A percentile compares a stretch with the other conserved stretches of the same genome.
These are phyloP conservation scores for Solenopsis invicta DNA, from an alignment of 1,140 invertebrate genomes.

Conservation along the genomic window DNA sequence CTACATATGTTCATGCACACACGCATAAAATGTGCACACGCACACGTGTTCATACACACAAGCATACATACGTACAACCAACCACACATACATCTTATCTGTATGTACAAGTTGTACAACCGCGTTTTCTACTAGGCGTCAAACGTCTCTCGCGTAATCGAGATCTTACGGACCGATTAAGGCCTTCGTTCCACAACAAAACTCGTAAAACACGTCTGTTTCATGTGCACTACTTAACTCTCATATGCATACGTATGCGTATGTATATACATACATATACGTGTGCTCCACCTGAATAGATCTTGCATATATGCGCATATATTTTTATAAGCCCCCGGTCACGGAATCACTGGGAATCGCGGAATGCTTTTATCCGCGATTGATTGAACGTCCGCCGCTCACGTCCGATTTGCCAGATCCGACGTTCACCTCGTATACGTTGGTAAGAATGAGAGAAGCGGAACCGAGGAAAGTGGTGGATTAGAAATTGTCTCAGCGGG, in stretches of 20 bases:
- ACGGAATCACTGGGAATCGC: constrained; percentile 31
- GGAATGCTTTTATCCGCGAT: constrained; percentile 33
- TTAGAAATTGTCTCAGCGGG: constrained; percentile 28
- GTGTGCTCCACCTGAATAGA: constrained; percentile 27
- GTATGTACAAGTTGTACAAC: not conserved
- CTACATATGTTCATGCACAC: not conserved
- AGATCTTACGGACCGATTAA: constrained; percentile 13
- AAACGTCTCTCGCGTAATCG: constrained; percentile 35
- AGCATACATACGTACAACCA: not conserved
- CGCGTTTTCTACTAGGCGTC: constrained; percentile 25
- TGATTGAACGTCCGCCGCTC: constrained; percentile 7
- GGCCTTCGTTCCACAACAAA: constrained; percentile 2
- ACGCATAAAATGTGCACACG: no score
- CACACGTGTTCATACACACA: not conserved
- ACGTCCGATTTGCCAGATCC: not conserved
- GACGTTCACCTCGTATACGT: constrained; percentile 12
- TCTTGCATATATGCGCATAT: constrained; percentile 7
- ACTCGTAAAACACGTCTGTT: not conserved
- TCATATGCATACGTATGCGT: not conserved
- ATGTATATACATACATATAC: not conserved
- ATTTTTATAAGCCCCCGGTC: not conserved
- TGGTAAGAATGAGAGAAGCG: not conserved
- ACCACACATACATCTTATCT: not conserved
- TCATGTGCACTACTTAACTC: not conserved
- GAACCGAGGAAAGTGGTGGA: constrained; percentile 1